Conservation (phyloP, 37 sponge, comb jelly and placozoan species). For the Oopsacas minuta region DNA sequence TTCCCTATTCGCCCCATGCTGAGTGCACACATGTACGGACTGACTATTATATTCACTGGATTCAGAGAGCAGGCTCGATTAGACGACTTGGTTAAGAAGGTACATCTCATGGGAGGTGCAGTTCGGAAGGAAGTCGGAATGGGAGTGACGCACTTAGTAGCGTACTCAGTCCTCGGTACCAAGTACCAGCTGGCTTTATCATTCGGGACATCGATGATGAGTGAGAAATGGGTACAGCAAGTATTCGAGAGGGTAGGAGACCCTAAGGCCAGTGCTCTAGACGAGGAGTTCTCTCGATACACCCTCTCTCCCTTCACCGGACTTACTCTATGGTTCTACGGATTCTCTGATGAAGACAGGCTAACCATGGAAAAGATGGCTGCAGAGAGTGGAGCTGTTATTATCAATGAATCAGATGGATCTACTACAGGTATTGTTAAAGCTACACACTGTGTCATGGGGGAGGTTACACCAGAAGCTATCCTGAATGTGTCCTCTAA, state of each 20-base stretch:
- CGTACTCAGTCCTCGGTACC: slow-evolving; percentile 62
- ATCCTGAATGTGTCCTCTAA: slow-evolving; percentile 36
- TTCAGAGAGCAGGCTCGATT: slow-evolving; percentile 4
- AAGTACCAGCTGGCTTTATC: slow-evolving; percentile 79
- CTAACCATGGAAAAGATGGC: slow-evolving; percentile 59
- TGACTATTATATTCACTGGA: neutral
- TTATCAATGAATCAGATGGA: neutral
- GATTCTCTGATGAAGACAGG: slow-evolving; percentile 57
- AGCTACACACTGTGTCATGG: slow-evolving; percentile 22
- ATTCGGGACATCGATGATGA: slow-evolving; percentile 72
- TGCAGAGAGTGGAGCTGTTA: slow-evolving; percentile 31
- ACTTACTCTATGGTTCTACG: slow-evolving; percentile 52
- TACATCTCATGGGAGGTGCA: slow-evolving; percentile 78
- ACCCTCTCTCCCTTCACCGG: slow-evolving; percentile 69
- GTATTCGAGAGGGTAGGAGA: slow-evolving; percentile 47
- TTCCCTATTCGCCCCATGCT: neutral
- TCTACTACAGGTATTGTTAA: slow-evolving; percentile 28
- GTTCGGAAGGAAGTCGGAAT: slow-evolving; percentile 57
- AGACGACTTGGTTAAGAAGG: slow-evolving; percentile 40
- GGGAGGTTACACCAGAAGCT: slow-evolving; percentile 27
- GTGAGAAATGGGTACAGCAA: slow-evolving; percentile 57
- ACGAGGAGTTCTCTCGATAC: slow-evolving; percentile 29
- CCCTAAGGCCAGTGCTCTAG: neutral
- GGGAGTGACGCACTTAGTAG: slow-evolving; percentile 74
- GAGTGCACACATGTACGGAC: slow-evolving; percentile 2